A percentile compares a stretch with the other conserved stretches of the same genome.
Conservation (phyloP, 2,113 vertebrate species). For the Silurus meridionalis region DNA sequence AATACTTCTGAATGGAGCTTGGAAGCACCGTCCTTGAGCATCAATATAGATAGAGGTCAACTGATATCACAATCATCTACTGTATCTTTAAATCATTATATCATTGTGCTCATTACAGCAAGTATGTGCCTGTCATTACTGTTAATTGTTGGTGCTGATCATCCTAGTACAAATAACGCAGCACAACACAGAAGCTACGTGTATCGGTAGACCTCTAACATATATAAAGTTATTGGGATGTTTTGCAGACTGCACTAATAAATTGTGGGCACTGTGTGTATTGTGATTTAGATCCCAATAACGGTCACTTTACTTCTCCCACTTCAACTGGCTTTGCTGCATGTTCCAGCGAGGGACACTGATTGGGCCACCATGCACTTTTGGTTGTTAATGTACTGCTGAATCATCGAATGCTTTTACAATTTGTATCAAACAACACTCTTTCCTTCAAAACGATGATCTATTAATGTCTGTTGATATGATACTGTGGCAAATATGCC, state of each 20-base stretch:
- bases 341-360: conserved; percentile 42
- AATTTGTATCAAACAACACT: not conserved
- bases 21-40: conserved; percentile 64
- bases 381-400: conserved; percentile 38
- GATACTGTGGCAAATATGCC: conserved; percentile 38
- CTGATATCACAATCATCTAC: conserved; percentile 66
- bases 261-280: conserved; percentile 20
- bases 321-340: conserved; percentile 53
- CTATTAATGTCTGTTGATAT: conserved; percentile 17
- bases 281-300: conserved; percentile 54
- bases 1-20: conserved; percentile 64
- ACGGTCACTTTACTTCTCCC: conserved; percentile 38
- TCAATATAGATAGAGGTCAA: conserved; percentile 75
- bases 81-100: conserved; percentile 37
- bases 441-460: not conserved
- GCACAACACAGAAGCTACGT: conserved; percentile 45
- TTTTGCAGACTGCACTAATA: conserved; percentile 58
- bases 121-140: conserved; percentile 33
- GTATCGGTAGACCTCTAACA: conserved; percentile 77
- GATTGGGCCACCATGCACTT: conserved; percentile 33
- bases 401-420: conserved; percentile 22
- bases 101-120: conserved; percentile 32
- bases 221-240: conserved; percentile 79
- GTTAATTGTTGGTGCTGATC: conserved; percentile 39
- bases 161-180: conserved; percentile 20